Evolutionary conservation across 1,140 invertebrate genomes (phyloP).

Genomic region (Calephelis nemesis): DNA sequence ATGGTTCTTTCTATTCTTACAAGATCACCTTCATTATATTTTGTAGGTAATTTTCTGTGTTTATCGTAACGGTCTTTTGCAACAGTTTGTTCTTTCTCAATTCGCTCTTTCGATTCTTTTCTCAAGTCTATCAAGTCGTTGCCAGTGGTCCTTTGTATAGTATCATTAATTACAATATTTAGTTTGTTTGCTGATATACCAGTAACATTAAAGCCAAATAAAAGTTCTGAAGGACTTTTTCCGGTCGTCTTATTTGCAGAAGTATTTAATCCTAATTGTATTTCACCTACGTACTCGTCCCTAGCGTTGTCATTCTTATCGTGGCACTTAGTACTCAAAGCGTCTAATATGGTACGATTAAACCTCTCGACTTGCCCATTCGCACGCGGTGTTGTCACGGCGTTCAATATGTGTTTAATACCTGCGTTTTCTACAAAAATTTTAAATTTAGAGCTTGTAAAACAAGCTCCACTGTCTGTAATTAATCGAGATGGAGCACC

Average conservation of each 20-base stretch:
- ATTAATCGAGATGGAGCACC: constrained; percentile 27
- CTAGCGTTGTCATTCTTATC: background rate
- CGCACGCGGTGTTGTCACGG: constrained; percentile 23
- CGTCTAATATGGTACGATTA: constrained; percentile 21
- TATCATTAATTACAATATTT: background rate
- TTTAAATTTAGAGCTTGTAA: constrained; percentile 30
- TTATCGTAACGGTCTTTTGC: constrained; percentile 15
- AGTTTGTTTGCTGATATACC: constrained; percentile 3
- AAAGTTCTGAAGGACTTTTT: constrained; percentile 14
- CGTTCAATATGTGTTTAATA: constrained; percentile 29
- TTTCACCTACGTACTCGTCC: constrained; percentile 24
- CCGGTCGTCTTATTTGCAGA: constrained; percentile 15
- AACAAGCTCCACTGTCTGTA: constrained; percentile 29
- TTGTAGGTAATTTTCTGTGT: background rate
- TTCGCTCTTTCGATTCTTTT: background rate
- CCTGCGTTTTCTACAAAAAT: constrained; percentile 14
- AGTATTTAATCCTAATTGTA: constrained; percentile 25
- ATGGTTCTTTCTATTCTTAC: constrained; percentile 17
- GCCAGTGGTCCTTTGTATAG: background rate
- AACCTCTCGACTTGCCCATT: constrained; percentile 27
- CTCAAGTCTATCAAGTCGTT: background rate
- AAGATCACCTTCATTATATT: constrained; percentile 20
- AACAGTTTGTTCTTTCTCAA: constrained; percentile 12
- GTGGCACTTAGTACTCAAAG: constrained; percentile 18
- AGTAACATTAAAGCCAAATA: constrained; percentile 6